Evolutionary conservation across 1,140 invertebrate genomes (phyloP), one percentile per base, ranked within the genome.

Genomic region (Cydia pomonella): DNA sequence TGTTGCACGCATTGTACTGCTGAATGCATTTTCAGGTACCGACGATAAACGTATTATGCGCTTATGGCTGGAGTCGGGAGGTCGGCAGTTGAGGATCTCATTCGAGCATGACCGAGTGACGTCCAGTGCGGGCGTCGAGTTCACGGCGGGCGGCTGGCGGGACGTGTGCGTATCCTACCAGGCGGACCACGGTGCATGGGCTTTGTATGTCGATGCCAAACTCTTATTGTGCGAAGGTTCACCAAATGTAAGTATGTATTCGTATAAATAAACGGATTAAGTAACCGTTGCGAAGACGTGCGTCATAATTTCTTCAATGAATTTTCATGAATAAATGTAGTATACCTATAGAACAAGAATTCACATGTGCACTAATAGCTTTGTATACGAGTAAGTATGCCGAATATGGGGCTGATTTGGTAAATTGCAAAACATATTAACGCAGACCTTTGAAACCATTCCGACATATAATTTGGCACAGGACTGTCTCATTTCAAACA

Each of bases 131-230:
- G 82, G 90, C 0, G 84, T 93, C 9, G 84, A 92, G 41, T 82
- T 96, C 16, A 75, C 80, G 23, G 93, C 93, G 77, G 90, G 95
- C 79, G 87, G 91, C 1, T 96, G 95, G 95, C 93, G 95, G 72
- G 95, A 96, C 81, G 80, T 95, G n/a, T 96, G 95, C 77, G 87
- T 95, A 72, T 95, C 95, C 63, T 96, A 95, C 93, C 94, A 95
- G 72, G 94, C 94, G 4, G 85, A 87, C 44, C 89, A 89, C 62
- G 95, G 94, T n/a, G 91, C 91, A 5, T 96, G 95, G 93, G 94
- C 93, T 41, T 80, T 95, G 3, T 95, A 94, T 86, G 79, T 95
- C 27, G 94, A 96, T 84, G 94, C 94, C 6, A 92, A 91, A 76
- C 87, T 95, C 13, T 76, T 84, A 53, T 86, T 85, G 21, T 93